phyloP scores from a whole-genome alignment of 64 coral and sea anemone genomes.

The Acropora yongei region DNA sequence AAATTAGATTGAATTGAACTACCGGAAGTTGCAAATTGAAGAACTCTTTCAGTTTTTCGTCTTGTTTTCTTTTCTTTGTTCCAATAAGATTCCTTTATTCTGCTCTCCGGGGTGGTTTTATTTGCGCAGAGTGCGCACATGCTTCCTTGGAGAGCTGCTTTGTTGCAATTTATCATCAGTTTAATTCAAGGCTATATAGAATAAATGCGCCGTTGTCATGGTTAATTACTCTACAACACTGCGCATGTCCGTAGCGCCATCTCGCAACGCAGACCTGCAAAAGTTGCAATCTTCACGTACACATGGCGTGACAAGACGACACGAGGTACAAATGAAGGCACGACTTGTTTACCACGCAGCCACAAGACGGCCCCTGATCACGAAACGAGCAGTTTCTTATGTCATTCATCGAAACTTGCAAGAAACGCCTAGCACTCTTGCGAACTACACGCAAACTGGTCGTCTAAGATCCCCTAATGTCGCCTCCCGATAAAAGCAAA shows the following conservation, averaged over 20 bases:
- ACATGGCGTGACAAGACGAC: conserved; percentile 2
- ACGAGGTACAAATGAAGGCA: background rate
- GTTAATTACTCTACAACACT: too few relatives aligned
- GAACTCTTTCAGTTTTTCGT: too few relatives aligned
- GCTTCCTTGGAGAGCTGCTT: background rate
- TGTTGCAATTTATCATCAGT: too few relatives aligned
- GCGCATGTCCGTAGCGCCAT: too few relatives aligned
- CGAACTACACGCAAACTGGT: too few relatives aligned
- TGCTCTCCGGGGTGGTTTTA: too few relatives aligned
- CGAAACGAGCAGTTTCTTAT: background rate
- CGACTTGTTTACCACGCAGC: background rate
- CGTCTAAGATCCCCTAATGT: too few relatives aligned
- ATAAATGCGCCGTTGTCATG: background rate
- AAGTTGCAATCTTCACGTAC: background rate
- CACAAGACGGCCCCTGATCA: background rate
- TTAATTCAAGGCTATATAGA: background rate
- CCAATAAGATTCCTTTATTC: too few relatives aligned
- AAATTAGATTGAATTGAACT: too few relatives aligned
- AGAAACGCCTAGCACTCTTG: background rate
- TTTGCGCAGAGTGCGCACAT: too few relatives aligned
- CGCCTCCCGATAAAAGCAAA: background rate
- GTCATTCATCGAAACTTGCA: background rate
- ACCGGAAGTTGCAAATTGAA: too few relatives aligned
- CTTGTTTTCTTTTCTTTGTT: too few relatives aligned
- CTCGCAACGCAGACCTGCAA: background rate